These are phyloP conservation scores for Malurus elegans DNA, from an alignment of 2,113 vertebrate genomes.

Conservation along the genomic window DNA sequence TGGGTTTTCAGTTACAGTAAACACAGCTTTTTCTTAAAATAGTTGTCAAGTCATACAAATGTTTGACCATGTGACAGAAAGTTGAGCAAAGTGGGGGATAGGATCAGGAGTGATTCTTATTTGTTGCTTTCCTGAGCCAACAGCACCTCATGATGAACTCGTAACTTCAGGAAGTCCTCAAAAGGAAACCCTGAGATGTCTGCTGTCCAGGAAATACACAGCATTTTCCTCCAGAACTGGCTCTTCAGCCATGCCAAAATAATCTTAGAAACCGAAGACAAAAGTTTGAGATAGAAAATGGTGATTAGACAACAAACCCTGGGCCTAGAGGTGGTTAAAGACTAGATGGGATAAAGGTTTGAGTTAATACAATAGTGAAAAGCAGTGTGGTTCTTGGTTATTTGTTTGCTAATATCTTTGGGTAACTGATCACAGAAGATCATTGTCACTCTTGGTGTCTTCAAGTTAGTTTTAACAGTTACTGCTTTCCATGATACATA, in stretches of 20 bases:
- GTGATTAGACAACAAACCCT: neutral
- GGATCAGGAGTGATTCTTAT: neutral
- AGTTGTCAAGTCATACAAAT: neutral
- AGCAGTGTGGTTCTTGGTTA: neutral
- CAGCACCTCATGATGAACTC: neutral
- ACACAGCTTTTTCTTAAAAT: conserved; percentile 12
- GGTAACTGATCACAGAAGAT: neutral
- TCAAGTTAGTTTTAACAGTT: neutral
- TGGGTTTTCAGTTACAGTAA: conserved; percentile 33
- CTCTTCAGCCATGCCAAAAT: neutral
- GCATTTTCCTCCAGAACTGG: neutral
- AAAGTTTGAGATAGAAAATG: neutral
- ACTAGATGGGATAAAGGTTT: neutral
- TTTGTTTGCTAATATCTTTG: neutral
- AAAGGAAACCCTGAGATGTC: neutral
- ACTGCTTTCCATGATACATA: neutral
- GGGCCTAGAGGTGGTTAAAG: neutral
- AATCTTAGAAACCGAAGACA: neutral
- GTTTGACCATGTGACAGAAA: neutral
- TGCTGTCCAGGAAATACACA: neutral
- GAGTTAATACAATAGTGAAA: neutral
- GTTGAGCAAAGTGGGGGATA: neutral
- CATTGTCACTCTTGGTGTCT: neutral
- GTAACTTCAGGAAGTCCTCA: neutral
- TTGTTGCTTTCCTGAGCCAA: neutral